Conservation (phyloP, 2,888 invertebrate genomes). For the Unio pictorum region DNA sequence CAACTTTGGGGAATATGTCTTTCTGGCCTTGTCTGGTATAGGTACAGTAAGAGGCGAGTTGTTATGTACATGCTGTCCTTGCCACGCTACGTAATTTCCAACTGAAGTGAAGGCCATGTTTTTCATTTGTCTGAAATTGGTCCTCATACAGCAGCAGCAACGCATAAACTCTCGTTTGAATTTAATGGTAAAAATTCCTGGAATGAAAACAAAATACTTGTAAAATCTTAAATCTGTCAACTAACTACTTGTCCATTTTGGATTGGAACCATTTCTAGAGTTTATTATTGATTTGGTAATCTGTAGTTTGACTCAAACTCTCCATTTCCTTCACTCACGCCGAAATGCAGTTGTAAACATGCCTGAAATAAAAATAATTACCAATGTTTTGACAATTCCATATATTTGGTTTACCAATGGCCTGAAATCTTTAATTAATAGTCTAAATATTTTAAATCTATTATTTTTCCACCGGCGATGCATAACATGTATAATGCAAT, state of each 20-base stretch:
- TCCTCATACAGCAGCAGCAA: slow-evolving; percentile 56
- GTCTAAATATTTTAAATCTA: too few relatives aligned
- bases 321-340: slow-evolving; percentile 46
- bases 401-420: too few relatives aligned
- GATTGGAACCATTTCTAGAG: slow-evolving; percentile 1
- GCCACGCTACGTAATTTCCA: too few relatives aligned
- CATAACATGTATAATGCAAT: too few relatives aligned
- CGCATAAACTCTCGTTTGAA: slow-evolving; percentile 61
- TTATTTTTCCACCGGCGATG: too few relatives aligned
- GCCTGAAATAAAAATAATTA: slow-evolving; percentile 41
- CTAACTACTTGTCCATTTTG: too few relatives aligned
- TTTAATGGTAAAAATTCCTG: slow-evolving; percentile 65
- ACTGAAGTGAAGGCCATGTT: slow-evolving; percentile 6
- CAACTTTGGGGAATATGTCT: background rate
- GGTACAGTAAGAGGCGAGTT: background rate
- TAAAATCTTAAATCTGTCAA: too few relatives aligned
- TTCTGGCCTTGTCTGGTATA: background rate
- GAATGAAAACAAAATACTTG: slow-evolving; percentile 20
- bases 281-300: slow-evolving; percentile 18
- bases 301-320: slow-evolving; percentile 38
- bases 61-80: background rate
- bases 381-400: too few relatives aligned
- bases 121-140: slow-evolving; percentile 31
- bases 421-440: too few relatives aligned
- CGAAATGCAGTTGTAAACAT: slow-evolving; percentile 59